Base-by-base conservation (phyloP, 2,113 vertebrate species). In the Anhinga anhinga region DNA sequence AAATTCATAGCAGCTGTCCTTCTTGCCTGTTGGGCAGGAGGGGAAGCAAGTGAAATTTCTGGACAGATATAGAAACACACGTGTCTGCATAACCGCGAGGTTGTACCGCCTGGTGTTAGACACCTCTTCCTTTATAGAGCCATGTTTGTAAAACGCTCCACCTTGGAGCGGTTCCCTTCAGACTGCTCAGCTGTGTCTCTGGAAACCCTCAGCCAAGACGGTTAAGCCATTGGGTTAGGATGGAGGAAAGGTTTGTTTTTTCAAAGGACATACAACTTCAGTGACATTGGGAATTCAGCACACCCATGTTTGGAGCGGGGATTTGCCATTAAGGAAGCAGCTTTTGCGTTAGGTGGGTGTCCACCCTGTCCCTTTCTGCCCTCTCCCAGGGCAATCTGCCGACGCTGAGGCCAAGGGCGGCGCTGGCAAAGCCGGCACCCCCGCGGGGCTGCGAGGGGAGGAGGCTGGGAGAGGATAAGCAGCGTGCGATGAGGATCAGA, bases 141-240 rank as follows among this genome's bases (percentile, higher is more conserved):
- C 13, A 0, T 7, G 16, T 14, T 9, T 30, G 40, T 47, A 3
- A 62, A 8, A 15, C 1, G 4, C n/a, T 11, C 2, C n/a, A 15
- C 34, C 70, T 61, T 10, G 17, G 66, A 71, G 56, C 56, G 15
- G 45, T 10, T 26, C 1, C 63, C 29, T 44, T 15, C 5, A 7
- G 26, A 2, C 22, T 4, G 14, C 20, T 42, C 16, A 14, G 44
- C 59, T 23, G 0, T 2, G 29, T 5, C 45, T 55, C 38, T 53
- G 55, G 71, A 47, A n/a, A 17, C 15, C 16, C 25, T 40, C 40
- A 26, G 55, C 59, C 20, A 4, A 25, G 69, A 8, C 40, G 11
- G 4, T 5, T 2, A 6, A 10, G 17, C 56, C 30, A 8, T 18
- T 38, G 36, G 81, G 10, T 49, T 15, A 34, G 58, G 27, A 30